A percentile compares a stretch with the other conserved stretches of the same genome.
Evolutionary conservation across 2,113 vertebrate species (phyloP).

Genomic region (Microtus montanus): DNA sequence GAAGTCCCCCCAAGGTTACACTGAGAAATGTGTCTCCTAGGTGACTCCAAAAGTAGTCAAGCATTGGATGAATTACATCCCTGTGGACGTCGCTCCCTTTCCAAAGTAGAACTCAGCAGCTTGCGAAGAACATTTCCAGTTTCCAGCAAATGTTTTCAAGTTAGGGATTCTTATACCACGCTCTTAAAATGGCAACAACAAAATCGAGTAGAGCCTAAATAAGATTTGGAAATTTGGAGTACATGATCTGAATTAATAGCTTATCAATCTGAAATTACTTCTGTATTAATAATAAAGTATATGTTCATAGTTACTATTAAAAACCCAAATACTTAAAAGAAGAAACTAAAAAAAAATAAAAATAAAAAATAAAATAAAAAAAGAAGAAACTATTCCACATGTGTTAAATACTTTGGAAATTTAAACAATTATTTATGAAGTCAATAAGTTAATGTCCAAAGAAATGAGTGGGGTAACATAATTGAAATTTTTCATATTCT

Average conservation of each 20-base stretch:
- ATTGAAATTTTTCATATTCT: background rate
- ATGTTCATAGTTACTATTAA: background rate
- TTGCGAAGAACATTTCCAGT: background rate
- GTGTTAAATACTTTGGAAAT: background rate
- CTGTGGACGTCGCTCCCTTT: accelerated
- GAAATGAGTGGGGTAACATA: background rate
- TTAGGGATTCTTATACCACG: background rate
- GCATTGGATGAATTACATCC: background rate
- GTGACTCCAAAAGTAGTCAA: background rate
- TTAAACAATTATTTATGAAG: background rate
- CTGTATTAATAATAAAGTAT: background rate
- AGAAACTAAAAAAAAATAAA: background rate
- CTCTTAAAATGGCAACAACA: background rate
- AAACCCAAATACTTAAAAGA: background rate
- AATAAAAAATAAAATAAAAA: background rate
- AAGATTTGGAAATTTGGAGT: background rate
- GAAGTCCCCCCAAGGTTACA: background rate
- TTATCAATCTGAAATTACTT: background rate
- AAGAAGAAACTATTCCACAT: background rate
- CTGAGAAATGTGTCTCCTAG: background rate
- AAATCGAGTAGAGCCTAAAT: background rate
- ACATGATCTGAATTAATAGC: background rate
- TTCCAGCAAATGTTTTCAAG: background rate
- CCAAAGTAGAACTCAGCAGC: background rate
- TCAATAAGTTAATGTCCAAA: background rate